These are phyloP conservation scores for Trissolcus brochymenae DNA, from an alignment of 2,888 invertebrate genomes.

Conservation along the genomic window DNA sequence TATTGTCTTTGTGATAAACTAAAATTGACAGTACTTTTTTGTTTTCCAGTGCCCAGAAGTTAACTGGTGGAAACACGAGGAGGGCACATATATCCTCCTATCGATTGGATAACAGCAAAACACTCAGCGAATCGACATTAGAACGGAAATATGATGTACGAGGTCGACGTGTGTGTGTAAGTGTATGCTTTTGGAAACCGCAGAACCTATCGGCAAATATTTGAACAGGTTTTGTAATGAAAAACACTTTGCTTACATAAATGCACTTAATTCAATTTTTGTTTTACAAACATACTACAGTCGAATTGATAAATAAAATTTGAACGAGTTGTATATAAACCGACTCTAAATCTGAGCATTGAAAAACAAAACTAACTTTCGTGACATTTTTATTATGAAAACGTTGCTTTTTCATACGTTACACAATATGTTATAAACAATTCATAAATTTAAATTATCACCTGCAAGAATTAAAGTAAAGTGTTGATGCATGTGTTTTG, in stretches of 20 bases:
- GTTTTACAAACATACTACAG: not conserved
- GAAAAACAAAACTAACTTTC: too few relatives aligned
- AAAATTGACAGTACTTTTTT: slow-evolving; percentile 18
- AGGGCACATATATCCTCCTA: slow-evolving; percentile 25
- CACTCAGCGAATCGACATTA: slow-evolving; percentile 30
- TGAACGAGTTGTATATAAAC: too few relatives aligned
- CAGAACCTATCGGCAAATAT: not conserved
- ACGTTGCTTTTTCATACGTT: too few relatives aligned
- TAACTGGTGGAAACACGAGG: slow-evolving; percentile 22
- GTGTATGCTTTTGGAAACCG: slow-evolving; percentile 13
- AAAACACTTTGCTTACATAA: not conserved
- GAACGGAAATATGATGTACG: slow-evolving; percentile 31
- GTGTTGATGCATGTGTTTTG: too few relatives aligned
- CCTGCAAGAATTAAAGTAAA: too few relatives aligned
- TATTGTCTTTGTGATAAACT: slow-evolving; percentile 17
- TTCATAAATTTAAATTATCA: too few relatives aligned
- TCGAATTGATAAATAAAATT: not conserved
- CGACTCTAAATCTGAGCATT: not conserved
- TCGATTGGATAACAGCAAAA: slow-evolving; percentile 30
- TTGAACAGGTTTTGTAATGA: not conserved
- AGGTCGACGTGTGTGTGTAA: slow-evolving; percentile 16
- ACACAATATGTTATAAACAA: too few relatives aligned
- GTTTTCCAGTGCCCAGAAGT: slow-evolving; percentile 18
- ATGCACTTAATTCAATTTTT: not conserved
- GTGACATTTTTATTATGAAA: too few relatives aligned